Percentiles rank a stretch among this genome's conserved stretches.
Conservation (phyloP, 2,113 vertebrate species). For the Semnornis frantzii region DNA sequence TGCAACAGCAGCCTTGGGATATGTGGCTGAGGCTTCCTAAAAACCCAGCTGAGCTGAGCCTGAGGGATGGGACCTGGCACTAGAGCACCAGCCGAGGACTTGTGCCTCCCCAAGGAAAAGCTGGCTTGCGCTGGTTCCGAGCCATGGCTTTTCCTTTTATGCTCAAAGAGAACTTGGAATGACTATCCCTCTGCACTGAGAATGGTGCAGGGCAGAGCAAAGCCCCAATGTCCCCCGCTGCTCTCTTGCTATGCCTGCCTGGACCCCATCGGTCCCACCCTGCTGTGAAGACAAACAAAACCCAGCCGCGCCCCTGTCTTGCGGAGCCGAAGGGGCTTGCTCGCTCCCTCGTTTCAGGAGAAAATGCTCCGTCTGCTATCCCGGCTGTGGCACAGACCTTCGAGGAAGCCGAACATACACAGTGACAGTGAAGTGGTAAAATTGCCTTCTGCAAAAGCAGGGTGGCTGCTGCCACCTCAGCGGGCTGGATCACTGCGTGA, state of each 20-base stretch:
- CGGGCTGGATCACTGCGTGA: constrained; percentile 64
- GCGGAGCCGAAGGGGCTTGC: neutral
- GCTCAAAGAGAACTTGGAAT: neutral
- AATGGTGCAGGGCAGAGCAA: neutral
- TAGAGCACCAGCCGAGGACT: neutral
- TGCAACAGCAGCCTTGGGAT: neutral
- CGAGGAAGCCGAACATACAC: constrained; percentile 8
- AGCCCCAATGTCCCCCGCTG: neutral
- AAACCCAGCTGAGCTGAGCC: neutral
- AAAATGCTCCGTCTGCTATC: constrained; percentile 43
- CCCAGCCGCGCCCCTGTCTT: neutral
- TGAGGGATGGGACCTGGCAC: neutral
- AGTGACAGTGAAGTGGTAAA: constrained; percentile 76
- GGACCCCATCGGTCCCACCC: neutral
- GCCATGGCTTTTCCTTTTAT: neutral
- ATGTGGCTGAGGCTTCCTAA: neutral
- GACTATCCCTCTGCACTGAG: neutral
- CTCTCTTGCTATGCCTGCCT: neutral
- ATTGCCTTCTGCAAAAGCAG: constrained; percentile 65
- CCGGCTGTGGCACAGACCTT: constrained; percentile 45
- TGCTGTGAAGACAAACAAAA: neutral
- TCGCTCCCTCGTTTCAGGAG: neutral
- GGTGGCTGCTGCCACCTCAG: constrained; percentile 26
- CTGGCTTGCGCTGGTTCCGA: neutral
- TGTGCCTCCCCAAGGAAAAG: neutral